Evolutionary conservation across 2,113 vertebrate genomes (phyloP).

Genomic region (Actenoides hombroni): DNA sequence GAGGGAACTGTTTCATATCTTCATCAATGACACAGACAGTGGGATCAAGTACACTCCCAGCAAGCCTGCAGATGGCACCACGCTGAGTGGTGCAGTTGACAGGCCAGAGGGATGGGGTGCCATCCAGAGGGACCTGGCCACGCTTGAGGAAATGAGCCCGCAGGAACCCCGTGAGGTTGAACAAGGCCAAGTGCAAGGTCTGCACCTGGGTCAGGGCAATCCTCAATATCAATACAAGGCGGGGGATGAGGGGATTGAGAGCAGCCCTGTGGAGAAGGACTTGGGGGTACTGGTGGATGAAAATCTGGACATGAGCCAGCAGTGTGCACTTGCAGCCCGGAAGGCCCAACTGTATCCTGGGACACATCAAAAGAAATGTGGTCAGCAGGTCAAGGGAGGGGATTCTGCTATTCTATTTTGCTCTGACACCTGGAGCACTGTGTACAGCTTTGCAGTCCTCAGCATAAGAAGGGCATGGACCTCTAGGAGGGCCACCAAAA

Average conservation of each 20-base stretch:
- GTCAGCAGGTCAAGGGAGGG: neutral
- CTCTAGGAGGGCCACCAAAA: neutral
- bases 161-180: neutral
- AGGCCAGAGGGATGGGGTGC: too few species aligned
- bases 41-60: neutral
- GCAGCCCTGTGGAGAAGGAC: neutral
- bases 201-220: neutral
- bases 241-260: neutral
- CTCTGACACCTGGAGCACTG: neutral
- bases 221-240: neutral
- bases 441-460: neutral
- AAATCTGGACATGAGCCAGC: neutral
- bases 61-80: neutral
- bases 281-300: neutral
- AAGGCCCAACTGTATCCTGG: neutral
- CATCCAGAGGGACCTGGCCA: neutral
- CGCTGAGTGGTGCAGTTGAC: too few species aligned
- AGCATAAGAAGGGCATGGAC: neutral
- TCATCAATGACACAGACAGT: neutral
- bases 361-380: neutral
- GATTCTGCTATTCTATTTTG: neutral
- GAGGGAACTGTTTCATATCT: neutral
- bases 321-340: neutral
- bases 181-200: neutral
- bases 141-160: neutral